phyloP scores from a whole-genome alignment of 2,113 vertebrate species.

The Cyphomyrus discorhynchus region DNA sequence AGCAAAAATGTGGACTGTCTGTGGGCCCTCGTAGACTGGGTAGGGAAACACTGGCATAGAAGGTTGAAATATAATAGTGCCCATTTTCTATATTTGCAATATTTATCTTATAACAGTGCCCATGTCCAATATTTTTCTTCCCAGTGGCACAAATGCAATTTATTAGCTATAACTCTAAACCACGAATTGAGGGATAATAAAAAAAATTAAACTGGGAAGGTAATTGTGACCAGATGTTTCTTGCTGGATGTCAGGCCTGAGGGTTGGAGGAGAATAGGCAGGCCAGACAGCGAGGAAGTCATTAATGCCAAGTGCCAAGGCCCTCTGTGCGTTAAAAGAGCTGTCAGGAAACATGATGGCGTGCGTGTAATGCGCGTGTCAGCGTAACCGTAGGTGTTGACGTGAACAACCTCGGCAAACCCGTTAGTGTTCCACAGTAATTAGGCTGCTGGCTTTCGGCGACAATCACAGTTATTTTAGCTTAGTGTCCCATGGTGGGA shows the following conservation, averaged over 20 bases:
- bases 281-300: neutral
- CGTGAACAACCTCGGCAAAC: neutral
- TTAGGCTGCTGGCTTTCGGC: neutral
- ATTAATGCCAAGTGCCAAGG: neutral
- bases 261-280: neutral
- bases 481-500: neutral
- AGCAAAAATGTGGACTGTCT: neutral
- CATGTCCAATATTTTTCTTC: neutral
- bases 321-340: neutral
- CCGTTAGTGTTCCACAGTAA: neutral
- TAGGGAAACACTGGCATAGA: neutral
- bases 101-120: neutral
- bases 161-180: slow-evolving; percentile 1
- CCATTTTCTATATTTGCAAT: neutral
- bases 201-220: neutral
- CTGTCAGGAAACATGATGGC: neutral
- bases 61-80: neutral
- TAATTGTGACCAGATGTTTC: neutral
- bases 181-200: neutral
- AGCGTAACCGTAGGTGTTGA: neutral
- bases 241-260: neutral
- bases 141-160: neutral
- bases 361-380: neutral
- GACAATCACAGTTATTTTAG: neutral
- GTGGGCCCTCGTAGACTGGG: neutral